phyloP scores from a whole-genome alignment of 2,797 vertebrate genomes.

The Bovichtus diacanthus region DNA sequence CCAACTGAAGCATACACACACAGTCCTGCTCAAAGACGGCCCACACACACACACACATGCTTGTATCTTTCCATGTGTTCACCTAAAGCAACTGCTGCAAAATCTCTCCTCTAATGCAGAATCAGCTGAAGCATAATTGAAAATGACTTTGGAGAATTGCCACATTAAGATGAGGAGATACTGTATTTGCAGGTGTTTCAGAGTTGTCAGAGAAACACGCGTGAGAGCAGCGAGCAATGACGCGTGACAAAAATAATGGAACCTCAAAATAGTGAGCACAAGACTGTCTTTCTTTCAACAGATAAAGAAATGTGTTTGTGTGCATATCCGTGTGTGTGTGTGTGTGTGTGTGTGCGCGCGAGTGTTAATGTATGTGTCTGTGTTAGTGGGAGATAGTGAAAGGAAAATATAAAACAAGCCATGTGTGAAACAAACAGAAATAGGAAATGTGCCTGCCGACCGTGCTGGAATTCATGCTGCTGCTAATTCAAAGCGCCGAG shows the following conservation, averaged over 20 bases:
- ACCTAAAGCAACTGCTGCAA: slow-evolving; percentile 63
- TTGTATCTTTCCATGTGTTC: slow-evolving; percentile 42
- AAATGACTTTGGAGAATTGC: slow-evolving; percentile 82
- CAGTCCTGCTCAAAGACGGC: slow-evolving; percentile 10
- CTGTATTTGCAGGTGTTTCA: slow-evolving; percentile 69
- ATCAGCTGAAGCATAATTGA: slow-evolving; percentile 81
- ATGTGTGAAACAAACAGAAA: slow-evolving; percentile 63
- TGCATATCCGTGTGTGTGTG: not conserved
- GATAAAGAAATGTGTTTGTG: slow-evolving; percentile 46
- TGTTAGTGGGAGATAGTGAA: slow-evolving; percentile 35
- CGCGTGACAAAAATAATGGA: slow-evolving; percentile 71
- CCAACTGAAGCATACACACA: slow-evolving; percentile 25
- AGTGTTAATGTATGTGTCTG: slow-evolving; percentile 6
- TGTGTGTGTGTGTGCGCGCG: not conserved
- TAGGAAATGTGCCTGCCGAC: slow-evolving; percentile 36
- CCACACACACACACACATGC: not conserved
- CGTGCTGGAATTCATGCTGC: not conserved
- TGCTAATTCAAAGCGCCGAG: slow-evolving; percentile 24
- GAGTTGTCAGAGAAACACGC: slow-evolving; percentile 50
- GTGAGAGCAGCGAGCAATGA: slow-evolving; percentile 44
- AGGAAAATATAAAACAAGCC: slow-evolving; percentile 57
- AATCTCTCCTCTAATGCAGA: slow-evolving; percentile 73
- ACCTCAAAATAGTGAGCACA: slow-evolving; percentile 50
- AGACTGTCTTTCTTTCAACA: slow-evolving; percentile 37
- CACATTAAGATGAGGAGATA: slow-evolving; percentile 70